Evolutionary conservation across 2,888 invertebrate genomes (phyloP).

Genomic region (Schizotus pectinicornis): DNA sequence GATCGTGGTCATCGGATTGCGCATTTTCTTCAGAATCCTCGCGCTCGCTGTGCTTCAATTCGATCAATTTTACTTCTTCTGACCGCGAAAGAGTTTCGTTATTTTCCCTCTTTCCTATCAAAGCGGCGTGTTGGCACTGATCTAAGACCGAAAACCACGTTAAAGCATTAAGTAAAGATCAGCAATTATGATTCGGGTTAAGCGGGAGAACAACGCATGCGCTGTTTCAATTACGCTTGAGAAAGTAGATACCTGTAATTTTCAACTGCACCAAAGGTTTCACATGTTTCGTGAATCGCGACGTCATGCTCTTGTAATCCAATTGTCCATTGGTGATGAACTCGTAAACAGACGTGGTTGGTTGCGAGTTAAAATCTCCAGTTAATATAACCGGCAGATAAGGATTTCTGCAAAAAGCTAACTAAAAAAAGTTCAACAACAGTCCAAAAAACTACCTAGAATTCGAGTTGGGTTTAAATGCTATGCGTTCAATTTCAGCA

Average conservation of each 20-base stretch:
- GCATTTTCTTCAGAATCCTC: not conserved
- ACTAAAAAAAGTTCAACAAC: slow-evolving; percentile 2
- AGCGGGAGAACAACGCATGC: no score
- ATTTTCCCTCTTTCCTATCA: slow-evolving; percentile 39
- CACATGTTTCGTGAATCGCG: slow-evolving; percentile 36
- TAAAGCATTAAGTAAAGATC: no score
- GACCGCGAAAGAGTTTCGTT: slow-evolving; percentile 35
- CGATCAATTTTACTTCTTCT: slow-evolving; percentile 51
- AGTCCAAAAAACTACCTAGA: slow-evolving; percentile 2
- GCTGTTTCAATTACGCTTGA: no score
- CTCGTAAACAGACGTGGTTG: slow-evolving; percentile 73
- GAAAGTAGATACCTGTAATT: slow-evolving; percentile 60
- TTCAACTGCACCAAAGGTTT: slow-evolving; percentile 54
- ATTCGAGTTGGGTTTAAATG: slow-evolving; percentile 57
- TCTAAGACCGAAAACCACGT: slow-evolving; percentile 40
- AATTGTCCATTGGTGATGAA: slow-evolving; percentile 72
- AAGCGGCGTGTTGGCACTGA: slow-evolving; percentile 51
- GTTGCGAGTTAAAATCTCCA: slow-evolving; percentile 91
- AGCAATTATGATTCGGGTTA: no score
- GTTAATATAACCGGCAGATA: slow-evolving; percentile 84
- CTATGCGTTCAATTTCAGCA: slow-evolving; percentile 82
- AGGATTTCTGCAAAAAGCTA: slow-evolving; percentile 23
- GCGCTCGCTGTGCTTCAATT: slow-evolving; percentile 39
- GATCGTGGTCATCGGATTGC: slow-evolving; percentile 41
- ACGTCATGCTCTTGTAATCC: slow-evolving; percentile 55